phyloP scores from a whole-genome alignment of 2,797 vertebrate species.

The Chaunax sp. region DNA sequence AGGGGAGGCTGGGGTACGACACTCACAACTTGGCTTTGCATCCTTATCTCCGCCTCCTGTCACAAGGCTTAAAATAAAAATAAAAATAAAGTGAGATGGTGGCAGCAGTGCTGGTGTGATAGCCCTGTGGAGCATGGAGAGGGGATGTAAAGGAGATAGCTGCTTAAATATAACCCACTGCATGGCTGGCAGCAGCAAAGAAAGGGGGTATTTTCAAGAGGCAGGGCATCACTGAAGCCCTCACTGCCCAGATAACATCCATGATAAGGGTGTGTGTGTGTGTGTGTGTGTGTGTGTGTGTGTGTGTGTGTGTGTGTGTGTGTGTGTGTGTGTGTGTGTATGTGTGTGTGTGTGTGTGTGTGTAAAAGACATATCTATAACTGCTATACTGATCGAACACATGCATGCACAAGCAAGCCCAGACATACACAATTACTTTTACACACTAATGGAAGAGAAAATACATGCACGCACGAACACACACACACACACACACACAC shows the following conservation, averaged over 20 bases:
- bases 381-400: slow-evolving; percentile 61
- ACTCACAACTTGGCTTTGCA: slow-evolving; percentile 79
- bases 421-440: slow-evolving; percentile 43
- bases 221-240: slow-evolving; percentile 84
- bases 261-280: slow-evolving; percentile 56
- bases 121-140: slow-evolving; percentile 77
- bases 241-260: slow-evolving; percentile 83
- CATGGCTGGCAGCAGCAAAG: slow-evolving; percentile 81
- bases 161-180: slow-evolving; percentile 85
- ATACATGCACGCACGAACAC: slow-evolving; percentile 28
- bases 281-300: slow-evolving; percentile 24
- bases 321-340: slow-evolving; percentile 15
- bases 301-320: slow-evolving; percentile 21
- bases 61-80: slow-evolving; percentile 83
- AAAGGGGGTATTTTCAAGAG: slow-evolving; percentile 85
- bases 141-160: slow-evolving; percentile 82
- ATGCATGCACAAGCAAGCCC: slow-evolving; percentile 13
- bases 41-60: slow-evolving; percentile 79
- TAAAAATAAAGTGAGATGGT: slow-evolving; percentile 81
- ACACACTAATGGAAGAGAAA: slow-evolving; percentile 21
- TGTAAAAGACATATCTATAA: slow-evolving; percentile 62
- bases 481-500: slow-evolving; percentile 27
- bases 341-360: slow-evolving; percentile 3
- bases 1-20: slow-evolving; percentile 44
- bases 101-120: slow-evolving; percentile 75